phyloP scores from a whole-genome alignment of 2,888 invertebrate genomes.

The Drosophila neotestacea region DNA sequence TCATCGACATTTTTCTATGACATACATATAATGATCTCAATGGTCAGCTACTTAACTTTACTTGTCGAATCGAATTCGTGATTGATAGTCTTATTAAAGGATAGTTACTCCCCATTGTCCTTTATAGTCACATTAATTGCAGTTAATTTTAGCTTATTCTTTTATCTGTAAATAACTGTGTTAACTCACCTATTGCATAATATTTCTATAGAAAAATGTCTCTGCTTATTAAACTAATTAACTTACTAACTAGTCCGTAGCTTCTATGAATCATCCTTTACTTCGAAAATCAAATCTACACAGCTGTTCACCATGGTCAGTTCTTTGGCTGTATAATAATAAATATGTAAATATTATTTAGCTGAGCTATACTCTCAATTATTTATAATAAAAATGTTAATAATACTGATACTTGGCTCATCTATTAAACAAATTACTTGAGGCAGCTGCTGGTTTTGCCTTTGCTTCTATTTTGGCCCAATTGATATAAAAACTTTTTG shows the following conservation, averaged over 20 bases:
- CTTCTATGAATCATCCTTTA: no score
- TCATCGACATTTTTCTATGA: not conserved
- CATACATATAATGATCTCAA: not conserved
- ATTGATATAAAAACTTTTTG: slow-evolving; percentile 22
- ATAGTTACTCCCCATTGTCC: no score
- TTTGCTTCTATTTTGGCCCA: slow-evolving; percentile 10
- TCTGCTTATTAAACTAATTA: no score
- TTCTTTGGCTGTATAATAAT: not conserved
- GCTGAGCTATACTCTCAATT: slow-evolving; percentile 2
- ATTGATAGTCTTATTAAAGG: not conserved
- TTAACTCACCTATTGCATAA: no score
- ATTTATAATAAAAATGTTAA: slow-evolving; percentile 13
- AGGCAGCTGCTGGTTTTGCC: slow-evolving; percentile 23
- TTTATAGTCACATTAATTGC: not conserved
- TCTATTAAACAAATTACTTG: slow-evolving; percentile 21
- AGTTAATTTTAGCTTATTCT: not conserved
- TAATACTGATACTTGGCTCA: slow-evolving; percentile 9
- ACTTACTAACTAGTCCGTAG: no score
- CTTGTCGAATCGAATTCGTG: not conserved
- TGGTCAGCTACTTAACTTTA: not conserved
- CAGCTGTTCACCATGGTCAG: not conserved
- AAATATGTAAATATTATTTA: not conserved
- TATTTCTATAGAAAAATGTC: no score
- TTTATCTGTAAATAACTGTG: no score
- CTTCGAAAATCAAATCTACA: no score